Conservation (phyloP, 2,113 vertebrate genomes). For the Stomatorhinus ivindoensis region DNA sequence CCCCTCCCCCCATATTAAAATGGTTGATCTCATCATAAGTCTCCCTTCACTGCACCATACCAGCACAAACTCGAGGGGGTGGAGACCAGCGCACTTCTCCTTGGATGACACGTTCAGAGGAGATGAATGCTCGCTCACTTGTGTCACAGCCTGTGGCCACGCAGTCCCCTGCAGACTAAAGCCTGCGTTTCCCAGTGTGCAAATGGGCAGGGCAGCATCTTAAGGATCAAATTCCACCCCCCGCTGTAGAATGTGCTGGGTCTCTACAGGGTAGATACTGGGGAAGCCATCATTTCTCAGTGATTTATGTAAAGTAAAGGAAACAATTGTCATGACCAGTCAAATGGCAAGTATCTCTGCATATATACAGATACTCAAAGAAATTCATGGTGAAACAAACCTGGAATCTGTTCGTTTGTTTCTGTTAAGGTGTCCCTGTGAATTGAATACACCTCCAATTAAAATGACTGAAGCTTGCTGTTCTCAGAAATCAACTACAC, state of each 20-base stretch:
- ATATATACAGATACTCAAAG: not conserved
- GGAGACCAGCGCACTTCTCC: not conserved
- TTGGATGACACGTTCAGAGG: not conserved
- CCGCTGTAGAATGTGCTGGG: not conserved
- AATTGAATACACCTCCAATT: not conserved
- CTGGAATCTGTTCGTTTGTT: not conserved
- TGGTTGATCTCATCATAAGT: not conserved
- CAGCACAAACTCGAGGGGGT: not conserved
- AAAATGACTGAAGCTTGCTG: not conserved
- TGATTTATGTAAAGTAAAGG: not conserved
- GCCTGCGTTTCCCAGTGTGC: not conserved
- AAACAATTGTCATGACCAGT: not conserved
- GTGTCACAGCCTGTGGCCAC: not conserved
- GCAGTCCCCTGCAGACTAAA: not conserved
- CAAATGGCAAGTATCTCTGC: not conserved
- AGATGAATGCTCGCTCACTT: not conserved
- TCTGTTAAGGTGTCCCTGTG: not conserved
- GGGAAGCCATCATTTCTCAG: not conserved
- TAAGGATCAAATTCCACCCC: not conserved
- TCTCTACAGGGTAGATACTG: not conserved
- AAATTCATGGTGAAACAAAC: not conserved
- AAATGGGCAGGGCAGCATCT: not conserved
- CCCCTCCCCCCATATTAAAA: not conserved
- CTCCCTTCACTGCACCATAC: not conserved
- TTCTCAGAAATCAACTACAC: not conserved